Conservation (phyloP, 2,113 vertebrate species). For the Aythya baeri region DNA sequence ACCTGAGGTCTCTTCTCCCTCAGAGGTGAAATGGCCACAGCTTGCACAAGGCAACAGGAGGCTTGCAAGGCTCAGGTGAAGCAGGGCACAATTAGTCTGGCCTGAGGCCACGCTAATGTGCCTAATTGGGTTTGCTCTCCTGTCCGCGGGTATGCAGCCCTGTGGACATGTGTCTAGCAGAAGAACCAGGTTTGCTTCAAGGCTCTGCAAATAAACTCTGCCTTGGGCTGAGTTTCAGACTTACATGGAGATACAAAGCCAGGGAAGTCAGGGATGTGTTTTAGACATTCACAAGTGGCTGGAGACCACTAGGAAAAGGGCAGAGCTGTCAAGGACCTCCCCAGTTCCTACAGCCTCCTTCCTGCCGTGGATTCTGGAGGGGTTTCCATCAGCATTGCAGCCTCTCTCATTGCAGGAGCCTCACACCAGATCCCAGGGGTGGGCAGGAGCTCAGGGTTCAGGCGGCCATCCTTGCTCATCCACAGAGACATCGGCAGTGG, state of each 20-base stretch:
- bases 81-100: not conserved
- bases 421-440: fast-evolving
- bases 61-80: not conserved
- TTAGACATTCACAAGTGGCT: not conserved
- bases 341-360: not conserved
- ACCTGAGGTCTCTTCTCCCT: not conserved
- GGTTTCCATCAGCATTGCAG: not conserved
- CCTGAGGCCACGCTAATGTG: not conserved
- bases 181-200: not conserved
- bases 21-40: not conserved
- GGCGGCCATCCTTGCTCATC: not conserved
- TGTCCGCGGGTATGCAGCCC: fast-evolving
- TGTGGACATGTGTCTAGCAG: not conserved
- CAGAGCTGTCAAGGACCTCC: not conserved
- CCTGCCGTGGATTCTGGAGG: fast-evolving
- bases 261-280: not conserved
- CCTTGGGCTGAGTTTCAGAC: not conserved
- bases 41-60: not conserved
- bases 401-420: not conserved
- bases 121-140: fast-evolving
- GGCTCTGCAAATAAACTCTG: not conserved
- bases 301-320: not conserved
- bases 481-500: not conserved
- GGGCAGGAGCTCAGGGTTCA: fast-evolving
- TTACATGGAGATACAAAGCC: not conserved